Base-by-base conservation (phyloP, 2,888 invertebrate species). In the Achlya flavicornis region DNA sequence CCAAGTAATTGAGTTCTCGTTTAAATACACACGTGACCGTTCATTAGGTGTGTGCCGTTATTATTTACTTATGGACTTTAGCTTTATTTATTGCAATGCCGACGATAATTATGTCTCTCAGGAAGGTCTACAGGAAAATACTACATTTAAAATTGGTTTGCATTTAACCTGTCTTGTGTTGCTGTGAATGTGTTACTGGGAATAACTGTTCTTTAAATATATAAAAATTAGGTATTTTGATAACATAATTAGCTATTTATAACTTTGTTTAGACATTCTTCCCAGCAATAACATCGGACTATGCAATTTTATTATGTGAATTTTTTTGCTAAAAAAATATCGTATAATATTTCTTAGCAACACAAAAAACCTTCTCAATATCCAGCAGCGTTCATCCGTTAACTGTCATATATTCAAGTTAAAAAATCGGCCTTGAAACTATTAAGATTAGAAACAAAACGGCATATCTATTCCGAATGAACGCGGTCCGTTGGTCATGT, bases 401-500 rank as follows among this genome's bases (percentile, higher is more conserved):
- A 53, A 53, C 53, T 53, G 53, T 53, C 53, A 53, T 53, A 53
- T 53, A 53, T 46, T 46, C 6, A 53, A 14, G 53, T 53, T 67
- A 64, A 68, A 75, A 65, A 61, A 48, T 19, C 60, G 68, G 71
- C 78, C 78, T 78, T 74, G 71, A 71, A 53, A 62, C 58, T 64
- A 63, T n/a, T 67, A 66, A 60, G 60, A 67, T 73, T 71, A 71
- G 76, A 76, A 76, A 73, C 70, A 78, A 78, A 77, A 77, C 76
- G 76, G 76, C 78, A 74, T 77, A 78, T 48, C 19, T 53, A 48
- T 80, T 71, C 71, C 69, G 69, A 71, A 71, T 73, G 72, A 72
- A 77, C 72, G 71, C 79, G 80, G 76, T 72, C 83, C 81, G 82
- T 82, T 86, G 79, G 74, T 77, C 73, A 79, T 77, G 75, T 76